phyloP scores from a whole-genome alignment of 2,888 invertebrate species.

The Lacanobia oleracea region DNA sequence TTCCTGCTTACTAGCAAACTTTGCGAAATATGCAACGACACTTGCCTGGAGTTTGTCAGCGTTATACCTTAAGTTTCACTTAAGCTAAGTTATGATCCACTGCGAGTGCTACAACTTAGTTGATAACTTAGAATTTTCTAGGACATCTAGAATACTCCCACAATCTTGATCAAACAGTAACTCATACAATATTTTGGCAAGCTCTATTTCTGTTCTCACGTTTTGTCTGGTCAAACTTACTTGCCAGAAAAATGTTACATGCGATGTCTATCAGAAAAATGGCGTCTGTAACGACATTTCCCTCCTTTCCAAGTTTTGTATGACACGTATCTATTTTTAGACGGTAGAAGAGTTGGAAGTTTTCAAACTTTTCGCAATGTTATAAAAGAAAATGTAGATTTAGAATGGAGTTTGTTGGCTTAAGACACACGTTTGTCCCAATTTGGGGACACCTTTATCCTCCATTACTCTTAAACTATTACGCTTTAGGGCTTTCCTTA shows the following conservation, averaged over 20 bases:
- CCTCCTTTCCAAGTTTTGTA: conserved; percentile 23
- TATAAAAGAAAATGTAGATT: conserved; percentile 31
- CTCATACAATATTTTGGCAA: conserved; percentile 1
- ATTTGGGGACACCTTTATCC: neutral
- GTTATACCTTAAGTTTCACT: conserved; percentile 46
- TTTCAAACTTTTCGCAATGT: conserved; percentile 28
- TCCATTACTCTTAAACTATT: neutral
- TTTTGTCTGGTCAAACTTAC: neutral
- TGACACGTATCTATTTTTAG: conserved; percentile 24
- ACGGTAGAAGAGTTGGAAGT: neutral
- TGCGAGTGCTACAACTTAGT: conserved; percentile 27
- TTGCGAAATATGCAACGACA: conserved; percentile 60
- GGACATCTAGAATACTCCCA: conserved; percentile 3
- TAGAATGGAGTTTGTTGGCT: conserved; percentile 14
- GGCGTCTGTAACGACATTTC: conserved; percentile 2
- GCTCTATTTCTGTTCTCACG: neutral
- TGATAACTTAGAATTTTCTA: conserved; percentile 29
- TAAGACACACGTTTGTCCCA: neutral
- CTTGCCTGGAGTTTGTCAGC: conserved; percentile 51
- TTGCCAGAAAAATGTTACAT: neutral
- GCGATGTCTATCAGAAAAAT: conserved; percentile 16
- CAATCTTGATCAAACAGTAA: conserved; percentile 9
- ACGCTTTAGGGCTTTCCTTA: neutral
- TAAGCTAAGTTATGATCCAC: conserved; percentile 52
- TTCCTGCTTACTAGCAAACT: conserved; percentile 48